A percentile compares a stretch with the other conserved stretches of the same genome.
phyloP scores from a whole-genome alignment of 2,113 vertebrate species.

The Cebus imitator region DNA sequence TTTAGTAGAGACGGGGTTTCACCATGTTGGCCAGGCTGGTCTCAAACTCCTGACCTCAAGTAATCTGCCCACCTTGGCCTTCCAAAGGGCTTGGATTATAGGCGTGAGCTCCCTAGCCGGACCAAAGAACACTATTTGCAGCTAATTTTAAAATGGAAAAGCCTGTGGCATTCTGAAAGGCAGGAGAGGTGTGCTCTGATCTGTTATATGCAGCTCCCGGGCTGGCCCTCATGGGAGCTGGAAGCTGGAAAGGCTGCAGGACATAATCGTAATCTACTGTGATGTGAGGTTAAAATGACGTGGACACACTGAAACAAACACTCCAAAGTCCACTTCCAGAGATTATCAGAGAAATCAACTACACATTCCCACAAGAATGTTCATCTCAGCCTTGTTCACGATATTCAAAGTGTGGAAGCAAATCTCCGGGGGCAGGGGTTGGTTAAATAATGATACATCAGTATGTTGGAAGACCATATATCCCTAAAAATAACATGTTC shows the following conservation, averaged over 20 bases:
- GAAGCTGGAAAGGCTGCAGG: not conserved
- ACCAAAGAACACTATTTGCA: not conserved
- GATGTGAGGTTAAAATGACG: not conserved
- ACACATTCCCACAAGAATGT: not conserved
- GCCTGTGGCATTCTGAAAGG: not conserved
- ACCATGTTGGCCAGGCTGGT: too few species aligned
- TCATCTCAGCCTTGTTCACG: not conserved
- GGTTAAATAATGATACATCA: not conserved
- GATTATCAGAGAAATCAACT: not conserved
- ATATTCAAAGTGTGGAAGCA: not conserved
- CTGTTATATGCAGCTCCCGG: not conserved
- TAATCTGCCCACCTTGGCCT: too few species aligned
- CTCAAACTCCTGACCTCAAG: too few species aligned
- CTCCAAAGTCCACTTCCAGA: not conserved
- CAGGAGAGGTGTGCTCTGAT: not conserved
- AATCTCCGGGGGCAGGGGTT: too few species aligned
- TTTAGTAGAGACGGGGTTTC: too few species aligned
- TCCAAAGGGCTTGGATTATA: too few species aligned
- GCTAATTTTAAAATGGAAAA: not conserved
- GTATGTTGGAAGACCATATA: not conserved
- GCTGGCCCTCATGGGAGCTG: not conserved
- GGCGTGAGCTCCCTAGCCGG: too few species aligned
- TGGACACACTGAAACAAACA: not conserved
- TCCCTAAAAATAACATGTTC: not conserved
- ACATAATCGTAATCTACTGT: not conserved